phyloP scores from a whole-genome alignment of 2,113 vertebrate species.

The Antidorcas marsupialis region DNA sequence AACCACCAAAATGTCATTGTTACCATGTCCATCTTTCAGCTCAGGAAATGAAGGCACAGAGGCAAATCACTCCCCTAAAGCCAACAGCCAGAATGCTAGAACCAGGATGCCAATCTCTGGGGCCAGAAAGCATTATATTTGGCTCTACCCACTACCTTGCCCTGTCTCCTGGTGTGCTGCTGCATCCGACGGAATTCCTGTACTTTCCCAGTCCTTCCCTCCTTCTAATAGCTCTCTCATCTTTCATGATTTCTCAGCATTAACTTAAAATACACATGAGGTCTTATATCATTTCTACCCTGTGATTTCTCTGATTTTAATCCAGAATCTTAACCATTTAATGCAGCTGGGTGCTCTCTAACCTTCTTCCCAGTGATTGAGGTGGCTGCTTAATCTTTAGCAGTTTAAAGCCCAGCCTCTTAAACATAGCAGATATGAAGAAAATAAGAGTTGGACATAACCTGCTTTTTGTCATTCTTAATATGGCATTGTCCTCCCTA shows the following conservation, averaged over 20 bases:
- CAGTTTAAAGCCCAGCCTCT: neutral
- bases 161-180: neutral
- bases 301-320: neutral
- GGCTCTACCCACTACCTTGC: neutral
- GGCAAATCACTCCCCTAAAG: neutral
- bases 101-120: neutral
- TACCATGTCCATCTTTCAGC: neutral
- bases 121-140: neutral
- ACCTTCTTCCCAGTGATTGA: neutral
- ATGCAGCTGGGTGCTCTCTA: neutral
- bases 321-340: neutral
- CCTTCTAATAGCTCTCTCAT: neutral
- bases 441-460: neutral
- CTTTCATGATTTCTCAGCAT: neutral
- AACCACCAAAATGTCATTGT: neutral
- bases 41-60: neutral
- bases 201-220: neutral
- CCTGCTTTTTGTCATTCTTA: neutral
- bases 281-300: neutral
- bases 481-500: neutral
- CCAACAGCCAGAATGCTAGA: neutral
- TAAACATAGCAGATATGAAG: neutral
- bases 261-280: neutral
- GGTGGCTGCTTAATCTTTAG: neutral
- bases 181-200: neutral